Evolutionary conservation across 2,797 vertebrate genomes (phyloP).

Genomic region (Alosa sapidissima): DNA sequence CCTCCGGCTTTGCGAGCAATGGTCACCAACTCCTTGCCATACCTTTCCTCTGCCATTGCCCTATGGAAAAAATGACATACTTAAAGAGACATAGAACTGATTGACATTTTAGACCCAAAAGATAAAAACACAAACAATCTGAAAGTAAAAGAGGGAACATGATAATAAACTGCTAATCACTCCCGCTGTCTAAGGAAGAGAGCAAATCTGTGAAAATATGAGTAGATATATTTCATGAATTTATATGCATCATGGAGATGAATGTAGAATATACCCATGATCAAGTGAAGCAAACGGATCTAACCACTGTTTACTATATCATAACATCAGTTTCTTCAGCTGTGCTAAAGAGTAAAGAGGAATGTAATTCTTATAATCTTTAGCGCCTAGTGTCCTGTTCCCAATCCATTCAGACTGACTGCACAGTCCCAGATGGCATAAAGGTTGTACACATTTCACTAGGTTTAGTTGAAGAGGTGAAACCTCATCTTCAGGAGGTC

Average conservation of each 20-base stretch:
- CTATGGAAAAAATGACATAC: constrained; percentile 60
- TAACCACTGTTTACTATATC: not conserved
- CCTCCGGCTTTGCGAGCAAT: constrained; percentile 90
- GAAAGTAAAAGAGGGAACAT: not conserved
- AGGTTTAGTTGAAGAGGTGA: not conserved
- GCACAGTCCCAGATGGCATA: too few species aligned
- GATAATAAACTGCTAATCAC: not conserved
- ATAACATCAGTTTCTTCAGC: not conserved
- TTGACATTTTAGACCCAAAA: not conserved
- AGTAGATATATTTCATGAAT: not conserved
- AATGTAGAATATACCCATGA: not conserved
- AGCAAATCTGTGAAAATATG: not conserved
- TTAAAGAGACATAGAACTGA: not conserved
- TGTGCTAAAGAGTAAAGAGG: not conserved
- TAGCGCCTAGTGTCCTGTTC: not conserved
- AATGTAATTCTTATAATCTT: not conserved
- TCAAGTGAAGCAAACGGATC: not conserved
- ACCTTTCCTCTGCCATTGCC: constrained; percentile 90
- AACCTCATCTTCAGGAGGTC: constrained; percentile 94
- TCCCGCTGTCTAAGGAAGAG: not conserved
- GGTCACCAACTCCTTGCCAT: constrained; percentile 89
- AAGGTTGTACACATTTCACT: constrained; percentile 5
- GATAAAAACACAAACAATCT: not conserved
- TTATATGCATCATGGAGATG: not conserved
- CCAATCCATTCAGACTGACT: not conserved